Base-by-base conservation (phyloP, 53 echinoderm and acorn worm species). In the Holothuria scabra region DNA sequence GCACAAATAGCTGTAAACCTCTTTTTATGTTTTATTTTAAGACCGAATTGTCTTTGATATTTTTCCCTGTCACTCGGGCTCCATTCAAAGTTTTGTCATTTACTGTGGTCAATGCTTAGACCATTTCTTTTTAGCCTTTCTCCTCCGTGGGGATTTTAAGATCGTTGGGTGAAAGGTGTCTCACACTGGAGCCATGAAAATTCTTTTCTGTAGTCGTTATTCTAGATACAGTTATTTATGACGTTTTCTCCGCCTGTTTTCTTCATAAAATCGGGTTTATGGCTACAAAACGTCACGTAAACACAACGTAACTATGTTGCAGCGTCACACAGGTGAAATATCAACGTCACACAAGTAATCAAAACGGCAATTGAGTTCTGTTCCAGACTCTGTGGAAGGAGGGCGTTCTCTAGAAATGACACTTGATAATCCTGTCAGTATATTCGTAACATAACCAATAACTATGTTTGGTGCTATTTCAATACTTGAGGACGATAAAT, bases 211-310 rank as follows among this genome's bases (percentile, higher is more conserved):
- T 26, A 57, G 78, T 78, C 78, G 78, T 78, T 78, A 78, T 56
- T 28, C 78, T 21, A 78, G 78, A 78, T 58, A 78, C 13, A 31
- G 56, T 78, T 78, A 78, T 78, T 78, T 78, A 78, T 56, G 78
- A 58, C 52, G 58, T 20, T 30, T 32, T 78, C 58, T 18, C 52
- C 78, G 78, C 49, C 57, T 78, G 78, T 78, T 57, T 78, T 78
- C 78, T 78, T 78, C 78, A 57, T 78, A 78, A 78, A 78, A 57
- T 30, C 57, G 48, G 76, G 76, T 76, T 76, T 76, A 76, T 76
- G 46, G 76, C 49, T 76, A 78, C 78, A 29, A 57, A 78, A 78
- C 58, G 78, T 76, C 78, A 78, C 78, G 57, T 78, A 56, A 57
- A 78, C 28, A 46, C 78, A 48, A 76, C 26, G 49, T 57, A 57